Base-by-base conservation (phyloP, 2,888 invertebrate species). In the Ophion ventricosus region DNA sequence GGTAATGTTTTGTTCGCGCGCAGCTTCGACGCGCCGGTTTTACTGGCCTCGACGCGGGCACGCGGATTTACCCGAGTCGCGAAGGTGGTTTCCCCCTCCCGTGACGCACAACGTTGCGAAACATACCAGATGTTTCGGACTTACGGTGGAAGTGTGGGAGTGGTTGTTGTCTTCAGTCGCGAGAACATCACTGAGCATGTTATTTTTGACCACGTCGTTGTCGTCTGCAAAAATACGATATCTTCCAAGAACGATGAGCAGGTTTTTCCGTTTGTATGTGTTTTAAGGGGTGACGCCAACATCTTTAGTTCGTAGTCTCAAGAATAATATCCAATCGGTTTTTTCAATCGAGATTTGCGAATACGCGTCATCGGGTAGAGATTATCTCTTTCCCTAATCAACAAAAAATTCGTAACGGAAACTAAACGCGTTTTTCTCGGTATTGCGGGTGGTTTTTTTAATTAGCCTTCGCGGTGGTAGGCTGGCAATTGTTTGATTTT, bases 101-200 rank as follows among this genome's bases (percentile, higher is more conserved):
- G 23, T 83, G 70, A 76, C 61, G 66, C 63, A 59, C 63, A 59
- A 59, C 40, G 43, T 67, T 77, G 43, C 77, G 72, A 75, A 80
- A 72, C 74, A 54, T 72, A 79, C 80, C 80, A 83, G 59, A 83
- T 72, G 75, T 79, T 74, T 57, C n/a, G 70, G 70, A 2, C 1
- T 49, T 49, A 17, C 49, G 17, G 49, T 14, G 49, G 49, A 17
- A 17, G 17, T 75, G 49, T 14, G 49, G 49, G 49, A 17, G 17
- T 75, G 69, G 70, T 79, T 83, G 77, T 79, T 64, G 61, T 63
- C 57, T 75, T 43, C 73, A 73, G 57, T 75, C 54, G 11, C 35
- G 35, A 35, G 73, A 35, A 23, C 25, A 11, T 20, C 11, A 20
- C 63, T 7, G 61, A 35, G 8, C 7, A 35, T 7, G 35, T 1